Evolutionary conservation across 2,113 vertebrate species (phyloP).

Genomic region (Proteles cristata): DNA sequence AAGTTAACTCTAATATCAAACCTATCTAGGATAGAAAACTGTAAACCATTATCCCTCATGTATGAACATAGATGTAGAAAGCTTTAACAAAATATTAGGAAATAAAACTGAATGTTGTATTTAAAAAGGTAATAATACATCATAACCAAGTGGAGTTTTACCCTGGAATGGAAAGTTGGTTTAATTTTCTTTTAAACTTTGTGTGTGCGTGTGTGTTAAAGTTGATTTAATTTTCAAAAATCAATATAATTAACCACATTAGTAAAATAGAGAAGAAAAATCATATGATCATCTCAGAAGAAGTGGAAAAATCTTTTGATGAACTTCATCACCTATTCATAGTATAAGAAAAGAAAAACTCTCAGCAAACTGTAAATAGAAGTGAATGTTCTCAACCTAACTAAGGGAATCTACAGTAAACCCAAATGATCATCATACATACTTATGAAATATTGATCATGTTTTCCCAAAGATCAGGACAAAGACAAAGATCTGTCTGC

Average conservation of each 20-base stretch:
- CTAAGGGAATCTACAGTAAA: not conserved
- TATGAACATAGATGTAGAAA: constrained; percentile 15
- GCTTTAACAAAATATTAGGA: not conserved
- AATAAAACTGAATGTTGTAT: not conserved
- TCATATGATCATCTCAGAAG: not conserved
- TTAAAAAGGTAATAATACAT: not conserved
- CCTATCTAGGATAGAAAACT: not conserved
- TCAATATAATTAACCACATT: not conserved
- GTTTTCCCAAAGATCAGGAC: not conserved
- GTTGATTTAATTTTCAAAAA: constrained; percentile 1
- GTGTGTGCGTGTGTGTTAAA: not conserved
- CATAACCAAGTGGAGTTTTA: not conserved
- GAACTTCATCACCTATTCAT: not conserved
- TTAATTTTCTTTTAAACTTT: not conserved
- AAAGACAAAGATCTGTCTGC: not conserved
- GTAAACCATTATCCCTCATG: not conserved
- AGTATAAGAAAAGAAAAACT: not conserved
- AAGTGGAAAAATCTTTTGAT: not conserved
- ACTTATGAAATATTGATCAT: not conserved
- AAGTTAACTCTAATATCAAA: not conserved
- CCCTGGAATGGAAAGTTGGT: not conserved
- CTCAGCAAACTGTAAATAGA: not conserved
- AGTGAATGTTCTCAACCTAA: not conserved
- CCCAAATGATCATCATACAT: not conserved
- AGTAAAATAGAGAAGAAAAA: constrained; percentile 10